Percentiles rank a stretch among this genome's conserved stretches.
Evolutionary conservation across 2,113 vertebrate species (phyloP).

Genomic region (Tyrannus savana): DNA sequence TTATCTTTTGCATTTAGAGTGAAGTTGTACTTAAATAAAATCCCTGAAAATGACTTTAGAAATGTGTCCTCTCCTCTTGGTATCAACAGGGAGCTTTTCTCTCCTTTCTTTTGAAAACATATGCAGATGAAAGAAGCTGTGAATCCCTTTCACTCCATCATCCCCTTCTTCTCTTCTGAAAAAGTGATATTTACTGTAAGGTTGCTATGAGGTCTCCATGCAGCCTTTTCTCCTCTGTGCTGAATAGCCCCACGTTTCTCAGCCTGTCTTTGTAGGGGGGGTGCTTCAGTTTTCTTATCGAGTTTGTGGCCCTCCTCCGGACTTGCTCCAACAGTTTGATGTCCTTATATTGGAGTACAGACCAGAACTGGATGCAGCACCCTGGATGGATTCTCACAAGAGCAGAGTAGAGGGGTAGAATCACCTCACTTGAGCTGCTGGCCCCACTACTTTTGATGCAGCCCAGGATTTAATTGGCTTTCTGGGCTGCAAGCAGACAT

Average conservation of each 20-base stretch:
- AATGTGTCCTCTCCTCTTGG: rapidly evolving
- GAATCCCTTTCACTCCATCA: not conserved
- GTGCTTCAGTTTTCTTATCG: not conserved
- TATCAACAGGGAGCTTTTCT: not conserved
- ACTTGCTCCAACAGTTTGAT: not conserved
- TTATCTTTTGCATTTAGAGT: not conserved
- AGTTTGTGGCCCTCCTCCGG: not conserved
- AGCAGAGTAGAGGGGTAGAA: not conserved
- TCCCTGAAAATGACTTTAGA: not conserved
- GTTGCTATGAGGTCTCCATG: not conserved
- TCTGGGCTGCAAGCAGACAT: not conserved
- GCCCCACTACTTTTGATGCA: not conserved
- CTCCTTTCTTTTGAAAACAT: not conserved
- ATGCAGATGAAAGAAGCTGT: not conserved
- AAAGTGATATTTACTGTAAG: not conserved
- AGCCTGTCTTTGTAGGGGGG: not conserved
- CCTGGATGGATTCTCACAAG: not conserved
- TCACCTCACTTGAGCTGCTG: not conserved
- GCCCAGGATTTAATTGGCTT: not conserved
- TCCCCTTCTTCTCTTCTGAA: not conserved
- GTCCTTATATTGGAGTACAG: not conserved
- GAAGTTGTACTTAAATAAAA: not conserved
- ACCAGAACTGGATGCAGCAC: not conserved
- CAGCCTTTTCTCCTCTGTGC: not conserved
- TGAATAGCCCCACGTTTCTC: not conserved